Evolutionary conservation across 2,888 invertebrate genomes (phyloP).

Genomic region (Lithophane ornitopus): DNA sequence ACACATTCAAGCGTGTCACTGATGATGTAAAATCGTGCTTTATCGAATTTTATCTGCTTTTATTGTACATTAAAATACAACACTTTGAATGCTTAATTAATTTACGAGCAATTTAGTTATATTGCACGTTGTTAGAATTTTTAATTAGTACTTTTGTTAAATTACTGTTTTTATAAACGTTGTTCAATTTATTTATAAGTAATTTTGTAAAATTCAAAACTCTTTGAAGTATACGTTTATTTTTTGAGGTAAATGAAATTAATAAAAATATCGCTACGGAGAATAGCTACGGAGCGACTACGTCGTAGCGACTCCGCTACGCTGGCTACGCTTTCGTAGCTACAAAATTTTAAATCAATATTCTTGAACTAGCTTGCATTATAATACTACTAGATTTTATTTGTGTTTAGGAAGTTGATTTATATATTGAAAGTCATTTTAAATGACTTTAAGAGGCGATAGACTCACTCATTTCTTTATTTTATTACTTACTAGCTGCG

Average conservation of each 20-base stretch:
- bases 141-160: neutral
- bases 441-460: too few relatives aligned
- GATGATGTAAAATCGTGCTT: constrained; percentile 22
- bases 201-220: neutral
- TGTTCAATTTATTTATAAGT: neutral
- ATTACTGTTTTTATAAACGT: neutral
- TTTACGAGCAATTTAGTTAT: neutral
- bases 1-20: constrained; percentile 2
- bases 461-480: too few relatives aligned
- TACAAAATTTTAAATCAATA: constrained; percentile 10
- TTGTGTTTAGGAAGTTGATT: neutral
- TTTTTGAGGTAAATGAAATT: neutral
- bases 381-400: neutral
- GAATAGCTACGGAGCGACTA: constrained; percentile 10
- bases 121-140: neutral
- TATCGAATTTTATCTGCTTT: constrained; percentile 30
- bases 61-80: constrained; percentile 40
- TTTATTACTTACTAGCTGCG: too few relatives aligned
- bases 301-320: constrained; percentile 10
- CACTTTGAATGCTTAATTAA: neutral
- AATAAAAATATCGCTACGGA: constrained; percentile 1
- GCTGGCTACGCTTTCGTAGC: constrained; percentile 23
- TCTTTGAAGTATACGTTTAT: neutral
- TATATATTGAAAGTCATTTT: neutral
- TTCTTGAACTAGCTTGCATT: neutral